These are phyloP conservation scores for Diarsia dahlii DNA, from an alignment of 2,888 invertebrate genomes.

Conservation along the genomic window DNA sequence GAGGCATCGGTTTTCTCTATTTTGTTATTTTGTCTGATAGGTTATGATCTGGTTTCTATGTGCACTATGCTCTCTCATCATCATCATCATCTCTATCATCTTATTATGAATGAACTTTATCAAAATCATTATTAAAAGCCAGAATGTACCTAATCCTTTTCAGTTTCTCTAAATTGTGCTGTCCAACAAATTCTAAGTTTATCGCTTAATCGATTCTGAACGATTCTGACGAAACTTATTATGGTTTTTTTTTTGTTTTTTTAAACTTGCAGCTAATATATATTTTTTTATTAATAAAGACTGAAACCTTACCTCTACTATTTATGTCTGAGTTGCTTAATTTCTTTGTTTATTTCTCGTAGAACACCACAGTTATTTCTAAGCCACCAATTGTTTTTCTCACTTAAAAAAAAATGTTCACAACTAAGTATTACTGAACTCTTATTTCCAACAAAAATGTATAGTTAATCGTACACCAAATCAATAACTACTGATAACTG, in stretches of 20 bases:
- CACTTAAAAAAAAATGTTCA: neutral
- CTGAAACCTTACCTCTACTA: constrained; percentile 6
- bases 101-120: neutral
- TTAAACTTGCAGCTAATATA: too few relatives aligned
- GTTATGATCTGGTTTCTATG: neutral
- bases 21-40: neutral
- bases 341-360: neutral
- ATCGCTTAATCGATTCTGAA: neutral
- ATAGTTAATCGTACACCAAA: neutral
- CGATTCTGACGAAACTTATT: neutral
- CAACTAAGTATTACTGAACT: neutral
- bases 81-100: too few relatives aligned
- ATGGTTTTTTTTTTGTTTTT: too few relatives aligned
- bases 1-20: neutral
- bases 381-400: neutral
- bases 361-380: neutral
- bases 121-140: neutral
- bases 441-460: neutral
- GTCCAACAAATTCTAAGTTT: neutral
- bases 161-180: neutral
- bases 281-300: too few relatives aligned
- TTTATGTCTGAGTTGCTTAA: neutral
- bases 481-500: neutral
- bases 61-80: too few relatives aligned
- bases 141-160: neutral